A percentile compares a stretch with the other conserved stretches of the same genome.
Evolutionary conservation across 2,797 vertebrate species (phyloP).

Genomic region (Darevskia nairensis): DNA sequence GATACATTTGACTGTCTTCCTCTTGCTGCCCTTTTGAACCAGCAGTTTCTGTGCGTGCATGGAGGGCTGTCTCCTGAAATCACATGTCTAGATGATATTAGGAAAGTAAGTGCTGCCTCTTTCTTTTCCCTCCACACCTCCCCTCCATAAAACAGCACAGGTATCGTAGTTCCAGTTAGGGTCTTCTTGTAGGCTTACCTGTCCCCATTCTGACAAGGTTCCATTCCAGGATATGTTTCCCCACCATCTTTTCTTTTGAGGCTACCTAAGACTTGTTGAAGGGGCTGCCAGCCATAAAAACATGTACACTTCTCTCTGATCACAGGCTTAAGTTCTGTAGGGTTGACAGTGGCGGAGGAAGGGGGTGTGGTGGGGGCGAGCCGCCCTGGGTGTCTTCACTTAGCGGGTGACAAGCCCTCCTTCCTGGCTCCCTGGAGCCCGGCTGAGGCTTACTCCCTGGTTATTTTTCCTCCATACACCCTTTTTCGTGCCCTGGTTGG

Average conservation of each 20-base stretch:
- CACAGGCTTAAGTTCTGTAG: not conserved
- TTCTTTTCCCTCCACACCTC: not conserved
- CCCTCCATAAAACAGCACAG: not conserved
- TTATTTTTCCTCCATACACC: constrained; percentile 4
- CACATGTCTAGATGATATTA: constrained; percentile 96
- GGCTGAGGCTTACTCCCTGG: not conserved
- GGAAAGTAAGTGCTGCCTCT: constrained; percentile 86
- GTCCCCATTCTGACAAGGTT: not conserved
- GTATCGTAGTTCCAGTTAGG: not conserved
- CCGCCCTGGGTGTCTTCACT: too few relatives aligned
- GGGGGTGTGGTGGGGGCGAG: too few relatives aligned
- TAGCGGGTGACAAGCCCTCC: constrained; percentile 2
- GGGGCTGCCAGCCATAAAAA: not conserved
- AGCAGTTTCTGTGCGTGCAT: constrained; percentile 97
- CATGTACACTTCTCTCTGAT: not conserved
- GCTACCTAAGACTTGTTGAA: not conserved
- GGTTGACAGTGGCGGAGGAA: not conserved
- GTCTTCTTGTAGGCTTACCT: not conserved
- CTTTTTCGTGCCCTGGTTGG: not conserved
- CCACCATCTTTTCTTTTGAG: not conserved
- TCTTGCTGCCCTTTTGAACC: constrained; percentile 96
- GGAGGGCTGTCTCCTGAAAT: constrained; percentile 98
- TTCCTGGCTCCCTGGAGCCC: constrained; percentile 52
- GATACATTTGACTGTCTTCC: constrained; percentile 98
- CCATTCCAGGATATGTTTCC: not conserved